Base-by-base conservation (phyloP, 1,140 invertebrate genomes). In the Monomorium pharaonis region DNA sequence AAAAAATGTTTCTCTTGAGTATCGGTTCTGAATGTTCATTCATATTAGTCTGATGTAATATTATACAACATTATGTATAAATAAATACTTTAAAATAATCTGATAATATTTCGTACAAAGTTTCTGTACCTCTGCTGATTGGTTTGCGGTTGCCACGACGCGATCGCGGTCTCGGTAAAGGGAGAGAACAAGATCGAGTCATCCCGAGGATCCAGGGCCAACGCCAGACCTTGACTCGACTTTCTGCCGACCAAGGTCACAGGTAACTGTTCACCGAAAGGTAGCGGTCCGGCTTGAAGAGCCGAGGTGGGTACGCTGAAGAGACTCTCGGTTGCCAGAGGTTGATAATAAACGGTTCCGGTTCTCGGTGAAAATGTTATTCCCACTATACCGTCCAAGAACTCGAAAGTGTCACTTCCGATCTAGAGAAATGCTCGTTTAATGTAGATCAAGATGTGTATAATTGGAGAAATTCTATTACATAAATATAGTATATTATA, bases 351-450 rank as follows among this genome's bases (percentile, higher is more conserved):
- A 0, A 98, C 86, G 1, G 96, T 94, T 1, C 96, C 96, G 27
- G 96, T 94, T 62, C 96, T 96, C 0, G 97, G 96, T 0, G 97
- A 98, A 85, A 98, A 96, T 0, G 97, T 95, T n/a, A 98, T 91
- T 0, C 98, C 98, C 0, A 98, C 97, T 30, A 98, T 95, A 5
- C 97, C 98, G 92, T 98, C 98, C 95, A 97, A 97, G 1, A 98
- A 94, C 10, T 97, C 97, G 92, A 98, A 98, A 2, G 93, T 95
- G 77, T 96, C 96, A 0, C 89, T 91, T 4, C 94, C 95, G n/a
- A 96, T 95, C 95, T 96, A 86, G 7, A 76, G 80, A 86, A 62
- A 47, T 42, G 1, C 30, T 3, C 12, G 4, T 30, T 78, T 27
- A 69, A 56, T 42, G 0, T 58, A 24, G 9, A 24, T 58, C 33